Percentiles rank a stretch among this genome's conserved stretches.
Conservation (phyloP, 2,797 vertebrate species). For the Rhinophrynus dorsalis region DNA sequence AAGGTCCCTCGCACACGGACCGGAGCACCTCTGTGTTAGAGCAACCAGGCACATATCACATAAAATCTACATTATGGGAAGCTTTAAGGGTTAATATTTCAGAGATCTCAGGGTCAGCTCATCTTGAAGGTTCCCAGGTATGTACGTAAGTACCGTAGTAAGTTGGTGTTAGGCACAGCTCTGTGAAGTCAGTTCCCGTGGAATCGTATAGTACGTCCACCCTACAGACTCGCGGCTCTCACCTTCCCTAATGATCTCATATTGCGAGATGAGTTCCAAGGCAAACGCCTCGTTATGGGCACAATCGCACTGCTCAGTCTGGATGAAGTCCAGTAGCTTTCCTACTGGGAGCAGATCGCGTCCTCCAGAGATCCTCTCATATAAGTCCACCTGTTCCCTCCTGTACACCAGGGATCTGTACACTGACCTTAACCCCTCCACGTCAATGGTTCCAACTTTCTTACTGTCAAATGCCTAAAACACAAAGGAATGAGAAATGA, state of each 20-base stretch:
- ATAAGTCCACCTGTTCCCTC: background rate
- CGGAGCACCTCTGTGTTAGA: no score
- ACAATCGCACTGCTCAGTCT: background rate
- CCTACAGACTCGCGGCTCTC: background rate
- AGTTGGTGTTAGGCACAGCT: no score
- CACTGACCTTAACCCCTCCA: background rate
- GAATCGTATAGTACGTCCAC: background rate
- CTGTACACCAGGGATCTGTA: background rate
- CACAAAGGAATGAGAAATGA: background rate
- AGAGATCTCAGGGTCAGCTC: no score
- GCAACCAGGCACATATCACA: no score
- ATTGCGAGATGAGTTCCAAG: background rate
- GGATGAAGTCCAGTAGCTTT: background rate
- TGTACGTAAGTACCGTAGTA: no score
- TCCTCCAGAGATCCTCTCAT: background rate
- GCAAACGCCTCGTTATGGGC: background rate
- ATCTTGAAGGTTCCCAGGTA: no score
- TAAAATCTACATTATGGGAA: no score
- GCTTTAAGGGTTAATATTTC: no score
- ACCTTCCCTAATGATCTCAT: constrained; percentile 2
- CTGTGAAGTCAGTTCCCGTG: background rate
- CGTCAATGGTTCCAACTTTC: background rate
- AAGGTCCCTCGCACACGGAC: no score
- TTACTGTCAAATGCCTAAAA: background rate
- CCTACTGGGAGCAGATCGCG: background rate